Conservation (phyloP, 1,140 invertebrate species). For the Hyphantria cunea region DNA sequence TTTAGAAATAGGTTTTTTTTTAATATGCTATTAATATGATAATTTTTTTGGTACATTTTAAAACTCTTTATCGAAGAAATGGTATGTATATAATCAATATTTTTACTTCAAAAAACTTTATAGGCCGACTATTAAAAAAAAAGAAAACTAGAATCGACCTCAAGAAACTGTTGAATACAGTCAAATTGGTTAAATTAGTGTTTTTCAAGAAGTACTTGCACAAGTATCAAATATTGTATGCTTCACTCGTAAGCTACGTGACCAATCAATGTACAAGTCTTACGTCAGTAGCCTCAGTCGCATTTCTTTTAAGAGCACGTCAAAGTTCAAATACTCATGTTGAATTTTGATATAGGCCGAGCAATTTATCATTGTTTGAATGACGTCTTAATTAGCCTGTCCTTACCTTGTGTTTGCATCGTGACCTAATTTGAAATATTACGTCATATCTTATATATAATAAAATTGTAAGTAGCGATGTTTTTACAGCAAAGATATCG, state of each 20-base stretch:
- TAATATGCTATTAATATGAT: too few relatives aligned
- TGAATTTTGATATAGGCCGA: constrained; percentile 67
- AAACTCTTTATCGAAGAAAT: too few relatives aligned
- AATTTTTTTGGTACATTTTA: too few relatives aligned
- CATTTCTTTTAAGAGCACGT: constrained; percentile 59
- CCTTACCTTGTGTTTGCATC: constrained; percentile 52
- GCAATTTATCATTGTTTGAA: constrained; percentile 67
- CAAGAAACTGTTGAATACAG: too few relatives aligned
- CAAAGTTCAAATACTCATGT: constrained; percentile 65
- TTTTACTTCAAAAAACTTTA: too few relatives aligned
- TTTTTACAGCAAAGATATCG: too few relatives aligned
- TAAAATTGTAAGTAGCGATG: constrained; percentile 23
- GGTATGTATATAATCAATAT: too few relatives aligned
- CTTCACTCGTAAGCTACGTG: constrained; percentile 33
- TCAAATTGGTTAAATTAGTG: too few relatives aligned
- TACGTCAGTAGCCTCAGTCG: constrained; percentile 48
- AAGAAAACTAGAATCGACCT: too few relatives aligned
- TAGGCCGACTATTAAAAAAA: too few relatives aligned
- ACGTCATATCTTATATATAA: constrained; percentile 33
- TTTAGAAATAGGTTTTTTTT: too few relatives aligned
- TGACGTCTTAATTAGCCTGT: constrained; percentile 67
- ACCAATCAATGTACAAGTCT: constrained; percentile 36
- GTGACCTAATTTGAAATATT: constrained; percentile 50
- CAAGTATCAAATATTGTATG: neutral
- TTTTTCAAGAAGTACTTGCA: too few relatives aligned